These are phyloP conservation scores for Palloptera scutellata DNA, from an alignment of 2,888 invertebrate species.

Conservation along the genomic window DNA sequence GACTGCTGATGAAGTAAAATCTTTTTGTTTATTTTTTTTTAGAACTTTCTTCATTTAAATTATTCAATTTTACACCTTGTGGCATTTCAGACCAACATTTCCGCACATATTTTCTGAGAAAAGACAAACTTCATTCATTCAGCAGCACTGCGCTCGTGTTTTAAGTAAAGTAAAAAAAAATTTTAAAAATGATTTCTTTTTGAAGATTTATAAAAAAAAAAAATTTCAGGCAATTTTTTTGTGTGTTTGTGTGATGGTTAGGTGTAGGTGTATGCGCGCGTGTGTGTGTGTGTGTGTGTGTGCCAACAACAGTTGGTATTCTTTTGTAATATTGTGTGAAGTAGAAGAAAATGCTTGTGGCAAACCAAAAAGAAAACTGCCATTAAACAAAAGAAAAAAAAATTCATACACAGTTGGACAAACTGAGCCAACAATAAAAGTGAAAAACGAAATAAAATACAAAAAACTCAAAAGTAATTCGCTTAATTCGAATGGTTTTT, in stretches of 20 bases:
- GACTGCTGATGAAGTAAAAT: not conserved
- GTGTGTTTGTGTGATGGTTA: too few relatives aligned
- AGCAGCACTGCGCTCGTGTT: too few relatives aligned
- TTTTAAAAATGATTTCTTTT: not conserved
- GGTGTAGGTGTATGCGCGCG: too few relatives aligned
- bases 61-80: slow-evolving; percentile 60
- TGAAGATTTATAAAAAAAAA: too few relatives aligned
- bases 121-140: too few relatives aligned
- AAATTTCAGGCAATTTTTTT: too few relatives aligned
- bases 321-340: too few relatives aligned
- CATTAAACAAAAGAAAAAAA: slow-evolving; percentile 26
- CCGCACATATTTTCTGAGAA: not conserved
- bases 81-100: slow-evolving; percentile 46
- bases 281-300: too few relatives aligned
- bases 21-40: slow-evolving; percentile 6
- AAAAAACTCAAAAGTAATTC: slow-evolving; percentile 37
- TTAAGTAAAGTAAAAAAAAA: not conserved
- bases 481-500: slow-evolving; percentile 39
- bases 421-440: slow-evolving; percentile 14
- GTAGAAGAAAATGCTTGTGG: slow-evolving; percentile 10
- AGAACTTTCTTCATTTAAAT: slow-evolving; percentile 49
- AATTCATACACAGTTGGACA: slow-evolving; percentile 27
- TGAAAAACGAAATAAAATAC: slow-evolving; percentile 33
- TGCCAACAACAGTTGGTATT: too few relatives aligned
- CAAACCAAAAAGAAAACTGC: slow-evolving; percentile 17